phyloP scores from a whole-genome alignment of 2,113 vertebrate genomes.

The Crotalus viridis region DNA sequence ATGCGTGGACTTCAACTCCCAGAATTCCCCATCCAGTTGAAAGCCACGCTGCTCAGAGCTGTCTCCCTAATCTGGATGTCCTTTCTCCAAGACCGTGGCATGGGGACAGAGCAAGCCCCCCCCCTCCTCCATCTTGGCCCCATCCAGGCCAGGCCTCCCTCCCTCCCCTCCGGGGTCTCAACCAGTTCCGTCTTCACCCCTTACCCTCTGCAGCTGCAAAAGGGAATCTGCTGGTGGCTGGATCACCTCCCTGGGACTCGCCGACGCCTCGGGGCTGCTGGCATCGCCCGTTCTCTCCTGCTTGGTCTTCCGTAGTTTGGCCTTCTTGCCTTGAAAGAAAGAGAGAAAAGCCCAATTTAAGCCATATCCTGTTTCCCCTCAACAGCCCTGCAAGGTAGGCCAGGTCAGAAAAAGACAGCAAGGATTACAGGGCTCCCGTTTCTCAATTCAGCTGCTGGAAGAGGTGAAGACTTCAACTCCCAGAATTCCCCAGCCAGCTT shows the following conservation, averaged over 20 bases:
- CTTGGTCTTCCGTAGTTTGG: neutral
- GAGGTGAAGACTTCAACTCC: neutral
- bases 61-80: neutral
- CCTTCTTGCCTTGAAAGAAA: neutral
- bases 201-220: neutral
- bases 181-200: neutral
- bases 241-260: rapidly evolving
- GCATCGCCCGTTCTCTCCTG: constrained; percentile 17
- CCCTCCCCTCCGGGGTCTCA: no score
- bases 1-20: neutral
- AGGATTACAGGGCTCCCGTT: neutral
- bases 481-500: neutral
- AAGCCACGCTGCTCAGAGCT: no score
- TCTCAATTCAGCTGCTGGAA: neutral
- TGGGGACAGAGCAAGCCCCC: neutral
- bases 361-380: no score
- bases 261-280: neutral
- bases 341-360: no score
- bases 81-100: neutral
- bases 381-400: neutral
- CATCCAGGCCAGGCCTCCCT: neutral
- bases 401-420: neutral
- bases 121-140: neutral
- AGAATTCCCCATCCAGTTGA: neutral
- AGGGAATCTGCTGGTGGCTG: neutral